Base-by-base conservation (phyloP, 2,113 vertebrate genomes). In the Mixornis gularis region DNA sequence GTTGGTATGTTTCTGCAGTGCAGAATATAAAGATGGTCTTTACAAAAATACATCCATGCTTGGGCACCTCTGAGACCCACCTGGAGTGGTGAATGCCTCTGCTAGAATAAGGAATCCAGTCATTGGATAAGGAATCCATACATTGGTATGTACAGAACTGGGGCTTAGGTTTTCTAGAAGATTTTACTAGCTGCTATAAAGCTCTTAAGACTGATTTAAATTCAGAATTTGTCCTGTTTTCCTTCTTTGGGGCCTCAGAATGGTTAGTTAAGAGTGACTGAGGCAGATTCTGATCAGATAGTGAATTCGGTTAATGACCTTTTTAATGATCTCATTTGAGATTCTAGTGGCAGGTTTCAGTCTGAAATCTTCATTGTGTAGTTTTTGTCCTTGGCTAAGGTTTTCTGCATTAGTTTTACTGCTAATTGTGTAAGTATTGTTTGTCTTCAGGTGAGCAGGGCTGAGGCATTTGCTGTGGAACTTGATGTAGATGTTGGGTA, bases 111-210 rank as follows among this genome's bases (percentile, higher is more conserved):
- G 49, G 41, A 76, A 44, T 60, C 14, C 41, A 60, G 0, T 60
- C 22, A 46, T 1, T 92, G 20, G 20, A 29, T 69, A 29, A 0
- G 4, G 4, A 5, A 60, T 65, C 13, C 56, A 0, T 77, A 10
- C 21, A 14, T 20, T 34, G 5, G 12, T 71, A 5, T 3, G 10
- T 52, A 16, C 6, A 59, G 38, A 86, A 58, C 29, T 51, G 30
- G 16, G 21, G 20, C 43, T 6, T 77, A 13, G 19, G 10, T 78
- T 80, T 83, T 80, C 49, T 12, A 58, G 41, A 32, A 83, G 53
- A 22, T 12, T 60, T 81, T 69, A 15, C 8, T 49, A 32, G 8
- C 26, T 82, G 17, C 70, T 79, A 6, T 43, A 13, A 86, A 81
- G 22, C 63, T 85, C 52, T 56, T 60, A 27, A 62, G 43, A 38